Conservation (phyloP, 2,888 invertebrate species). For the Salticus scenicus region DNA sequence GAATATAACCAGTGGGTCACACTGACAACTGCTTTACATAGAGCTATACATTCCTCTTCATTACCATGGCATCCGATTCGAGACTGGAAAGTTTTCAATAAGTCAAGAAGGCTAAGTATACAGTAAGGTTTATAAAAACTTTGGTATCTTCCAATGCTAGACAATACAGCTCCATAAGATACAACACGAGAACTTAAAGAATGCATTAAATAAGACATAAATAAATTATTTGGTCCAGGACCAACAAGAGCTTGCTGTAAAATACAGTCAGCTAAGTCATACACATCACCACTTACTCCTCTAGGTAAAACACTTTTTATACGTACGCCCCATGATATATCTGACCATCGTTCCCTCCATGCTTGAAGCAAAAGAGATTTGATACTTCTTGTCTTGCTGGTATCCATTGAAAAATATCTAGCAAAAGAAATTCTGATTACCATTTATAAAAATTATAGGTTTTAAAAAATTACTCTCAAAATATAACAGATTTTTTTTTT, state of each 20-base stretch:
- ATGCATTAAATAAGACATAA: constrained; percentile 93
- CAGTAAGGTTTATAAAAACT: constrained; percentile 91
- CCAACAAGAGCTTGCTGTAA: constrained; percentile 95
- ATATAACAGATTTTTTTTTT: no score
- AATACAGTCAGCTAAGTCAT: constrained; percentile 88
- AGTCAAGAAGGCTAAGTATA: constrained; percentile 88
- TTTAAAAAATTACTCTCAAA: no score
- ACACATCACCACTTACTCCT: constrained; percentile 74
- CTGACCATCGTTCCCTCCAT: constrained; percentile 96
- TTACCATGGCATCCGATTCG: constrained; percentile 78
- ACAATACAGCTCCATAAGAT: constrained; percentile 91
- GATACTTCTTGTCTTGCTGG: constrained; percentile 73
- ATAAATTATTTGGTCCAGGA: constrained; percentile 91
- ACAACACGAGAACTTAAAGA: constrained; percentile 93
- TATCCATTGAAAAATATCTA: constrained; percentile 70
- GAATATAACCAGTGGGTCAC: constrained; percentile 74
- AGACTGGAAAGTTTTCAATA: constrained; percentile 80
- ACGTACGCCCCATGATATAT: constrained; percentile 96
- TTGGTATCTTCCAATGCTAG: constrained; percentile 88
- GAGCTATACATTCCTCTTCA: constrained; percentile 88
- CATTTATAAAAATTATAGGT: no score
- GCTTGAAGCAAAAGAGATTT: constrained; percentile 85
- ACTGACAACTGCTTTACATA: constrained; percentile 83
- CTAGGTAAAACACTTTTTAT: constrained; percentile 86
- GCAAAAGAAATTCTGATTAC: not conserved